Evolutionary conservation across 2,888 invertebrate species (phyloP).

Genomic region (Lamellibrachia satsuma): DNA sequence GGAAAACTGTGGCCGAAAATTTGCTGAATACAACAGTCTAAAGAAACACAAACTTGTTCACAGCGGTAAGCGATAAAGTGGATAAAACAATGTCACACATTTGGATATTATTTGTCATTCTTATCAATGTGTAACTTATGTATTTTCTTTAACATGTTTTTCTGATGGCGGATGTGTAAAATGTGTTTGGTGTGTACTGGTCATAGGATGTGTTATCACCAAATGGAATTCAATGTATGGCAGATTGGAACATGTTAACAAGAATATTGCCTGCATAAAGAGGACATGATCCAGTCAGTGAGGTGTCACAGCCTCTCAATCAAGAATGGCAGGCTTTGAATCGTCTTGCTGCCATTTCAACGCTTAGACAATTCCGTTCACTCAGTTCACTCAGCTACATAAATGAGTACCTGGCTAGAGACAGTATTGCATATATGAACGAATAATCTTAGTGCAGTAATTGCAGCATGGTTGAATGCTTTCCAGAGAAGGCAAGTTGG

Average conservation of each 20-base stretch:
- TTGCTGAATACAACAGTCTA: slow-evolving; percentile 55
- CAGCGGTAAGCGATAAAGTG: slow-evolving; percentile 45
- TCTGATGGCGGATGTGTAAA: background rate
- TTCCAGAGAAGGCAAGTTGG: no score
- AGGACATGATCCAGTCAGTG: slow-evolving; percentile 24
- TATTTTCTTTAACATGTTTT: background rate
- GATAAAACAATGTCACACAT: background rate
- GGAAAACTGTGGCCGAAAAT: slow-evolving; percentile 49
- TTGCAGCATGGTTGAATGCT: no score
- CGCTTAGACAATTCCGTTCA: no score
- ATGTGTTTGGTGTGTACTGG: background rate
- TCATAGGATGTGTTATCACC: background rate
- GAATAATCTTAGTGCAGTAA: no score
- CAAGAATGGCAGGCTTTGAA: no score
- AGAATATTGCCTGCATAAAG: slow-evolving; percentile 27
- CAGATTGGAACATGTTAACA: no score
- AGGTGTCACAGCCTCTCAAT: no score
- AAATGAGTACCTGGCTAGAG: no score
- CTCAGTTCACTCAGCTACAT: no score
- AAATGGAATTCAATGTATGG: background rate
- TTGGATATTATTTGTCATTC: background rate
- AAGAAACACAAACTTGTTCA: slow-evolving; percentile 54
- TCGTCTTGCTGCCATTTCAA: no score
- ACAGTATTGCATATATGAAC: no score
- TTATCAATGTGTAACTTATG: background rate